Base-by-base conservation (phyloP, 2,113 vertebrate genomes). In the Machaerirhynchus nigripectus region DNA sequence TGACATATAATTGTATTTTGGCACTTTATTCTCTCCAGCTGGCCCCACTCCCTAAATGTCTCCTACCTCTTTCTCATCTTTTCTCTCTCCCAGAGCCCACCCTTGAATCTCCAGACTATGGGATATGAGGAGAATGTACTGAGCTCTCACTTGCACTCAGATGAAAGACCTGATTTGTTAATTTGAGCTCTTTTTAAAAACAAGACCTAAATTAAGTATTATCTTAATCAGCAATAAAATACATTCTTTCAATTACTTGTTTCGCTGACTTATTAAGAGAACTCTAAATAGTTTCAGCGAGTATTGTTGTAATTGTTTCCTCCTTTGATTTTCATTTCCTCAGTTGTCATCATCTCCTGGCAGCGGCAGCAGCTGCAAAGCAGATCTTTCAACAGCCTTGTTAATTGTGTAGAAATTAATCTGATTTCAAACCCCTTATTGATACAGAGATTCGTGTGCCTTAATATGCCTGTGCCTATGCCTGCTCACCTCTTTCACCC, bases 301-400 rank as follows among this genome's bases (percentile, higher is more conserved):
- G 93, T 90, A 97, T 97, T 97, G 97, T 97, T 97, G 96, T 97
- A 97, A 97, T 97, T 97, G 97, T 97, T 97, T 97, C 97, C 97
- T 96, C 96, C 96, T 97, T 97, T 97, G 97, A 97, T 97, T 97
- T 97, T 97, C 96, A 97, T 96, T 97, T 97, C 97, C 97, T 97
- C 93, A 94, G 96, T 97, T 97, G 95, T 97, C 97, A 96, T 97
- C 97, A 97, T 97, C 96, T 97, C 91, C 93, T 96, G 93, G 95
- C 93, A 84, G 95, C 40, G 1, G 90, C 95, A 57, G 96, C 96
- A 97, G 97, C 96, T 97, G 96, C 96, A 97, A 96, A 95, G 94
- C 92, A 97, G 90, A 95, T 94, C 96, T 96, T 97, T 97, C 96
- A 97, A 93, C 97, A 97, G 95, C 94, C 96, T 96, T 91, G 93